Evolutionary conservation across 2,113 vertebrate genomes (phyloP).

Genomic region (Phalacrocorax carbo): DNA sequence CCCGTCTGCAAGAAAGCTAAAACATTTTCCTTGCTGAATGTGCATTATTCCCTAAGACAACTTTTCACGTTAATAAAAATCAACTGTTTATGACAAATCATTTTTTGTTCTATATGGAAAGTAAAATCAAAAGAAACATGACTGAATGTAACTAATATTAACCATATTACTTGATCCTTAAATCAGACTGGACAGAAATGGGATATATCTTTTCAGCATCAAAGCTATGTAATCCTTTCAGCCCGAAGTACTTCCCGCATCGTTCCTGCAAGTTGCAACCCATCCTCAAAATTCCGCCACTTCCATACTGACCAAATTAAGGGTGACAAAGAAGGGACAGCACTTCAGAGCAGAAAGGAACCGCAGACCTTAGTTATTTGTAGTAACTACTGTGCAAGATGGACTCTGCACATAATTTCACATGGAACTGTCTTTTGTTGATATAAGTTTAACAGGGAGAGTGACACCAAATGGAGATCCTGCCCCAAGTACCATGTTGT

Average conservation of each 20-base stretch:
- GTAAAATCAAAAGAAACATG: background rate
- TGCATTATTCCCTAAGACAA: background rate
- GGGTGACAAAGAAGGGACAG: background rate
- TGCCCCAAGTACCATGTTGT: background rate
- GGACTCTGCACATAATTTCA: accelerated
- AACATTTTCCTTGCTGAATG: background rate
- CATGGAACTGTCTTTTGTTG: accelerated
- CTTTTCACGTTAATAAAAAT: background rate
- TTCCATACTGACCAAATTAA: background rate
- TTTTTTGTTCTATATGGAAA: background rate
- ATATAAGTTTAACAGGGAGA: background rate
- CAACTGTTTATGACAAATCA: background rate
- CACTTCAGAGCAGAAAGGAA: background rate
- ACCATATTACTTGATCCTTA: background rate
- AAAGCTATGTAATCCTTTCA: background rate
- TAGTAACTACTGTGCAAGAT: background rate
- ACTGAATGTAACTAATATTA: background rate
- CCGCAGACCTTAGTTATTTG: accelerated
- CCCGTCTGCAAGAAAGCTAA: background rate
- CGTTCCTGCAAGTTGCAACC: background rate
- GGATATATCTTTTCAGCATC: background rate
- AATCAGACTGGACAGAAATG: background rate
- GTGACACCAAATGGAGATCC: background rate
- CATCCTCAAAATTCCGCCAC: background rate
- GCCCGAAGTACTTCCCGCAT: background rate